phyloP scores from a whole-genome alignment of 2,797 vertebrate genomes.

The Centropyge bicolor region DNA sequence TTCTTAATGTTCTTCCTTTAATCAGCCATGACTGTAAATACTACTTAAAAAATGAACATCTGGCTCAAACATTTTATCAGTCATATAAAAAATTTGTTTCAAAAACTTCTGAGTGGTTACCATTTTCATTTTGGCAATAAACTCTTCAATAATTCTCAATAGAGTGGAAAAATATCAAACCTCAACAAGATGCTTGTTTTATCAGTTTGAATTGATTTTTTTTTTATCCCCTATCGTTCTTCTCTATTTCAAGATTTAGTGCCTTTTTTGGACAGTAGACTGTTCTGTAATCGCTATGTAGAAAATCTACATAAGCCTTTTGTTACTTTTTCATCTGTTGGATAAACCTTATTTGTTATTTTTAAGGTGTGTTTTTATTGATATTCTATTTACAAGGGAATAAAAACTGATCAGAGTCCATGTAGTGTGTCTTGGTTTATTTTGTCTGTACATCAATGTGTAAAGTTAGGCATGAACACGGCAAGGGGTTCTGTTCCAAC shows the following conservation, averaged over 20 bases:
- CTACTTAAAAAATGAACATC: neutral
- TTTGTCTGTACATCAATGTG: neutral
- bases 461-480: neutral
- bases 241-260: conserved; percentile 98
- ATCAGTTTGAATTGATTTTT: conserved; percentile 78
- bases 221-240: conserved; percentile 80
- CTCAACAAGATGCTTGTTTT: conserved; percentile 78
- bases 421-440: conserved; percentile 31
- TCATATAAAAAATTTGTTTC: conserved; percentile 20
- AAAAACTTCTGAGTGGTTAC: conserved; percentile 18
- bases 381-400: conserved; percentile 99
- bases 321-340: conserved; percentile 96
- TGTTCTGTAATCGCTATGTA: conserved; percentile 99
- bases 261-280: conserved; percentile 99
- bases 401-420: conserved; percentile 89
- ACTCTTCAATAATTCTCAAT: conserved; percentile 72
- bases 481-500: neutral
- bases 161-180: conserved; percentile 69
- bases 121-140: conserved; percentile 70
- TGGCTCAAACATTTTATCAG: conserved; percentile 21
- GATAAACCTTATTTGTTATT: conserved; percentile 92
- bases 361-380: conserved; percentile 99
- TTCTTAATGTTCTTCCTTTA: conserved; percentile 37
- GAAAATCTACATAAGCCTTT: conserved; percentile 95
- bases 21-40: conserved; percentile 53